Conservation (phyloP, 2,888 invertebrate species). For the Zhuqinia jingwanae region DNA sequence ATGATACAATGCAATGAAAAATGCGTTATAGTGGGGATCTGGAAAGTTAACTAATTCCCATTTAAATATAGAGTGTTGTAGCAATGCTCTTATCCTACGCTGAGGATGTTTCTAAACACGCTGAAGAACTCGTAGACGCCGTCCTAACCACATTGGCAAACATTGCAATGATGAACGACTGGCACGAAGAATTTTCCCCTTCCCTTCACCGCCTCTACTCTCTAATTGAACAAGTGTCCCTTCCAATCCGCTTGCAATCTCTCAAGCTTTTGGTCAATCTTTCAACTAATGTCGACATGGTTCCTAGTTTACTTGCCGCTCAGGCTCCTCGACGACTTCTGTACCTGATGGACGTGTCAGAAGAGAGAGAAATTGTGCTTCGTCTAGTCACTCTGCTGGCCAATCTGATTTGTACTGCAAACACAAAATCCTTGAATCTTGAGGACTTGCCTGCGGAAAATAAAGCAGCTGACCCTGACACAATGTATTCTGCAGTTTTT, state of each 20-base stretch:
- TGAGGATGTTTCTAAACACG: slow-evolving; percentile 78
- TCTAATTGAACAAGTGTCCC: slow-evolving; percentile 81
- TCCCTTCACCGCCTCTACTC: slow-evolving; percentile 82
- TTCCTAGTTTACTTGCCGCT: slow-evolving; percentile 84
- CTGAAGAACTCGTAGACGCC: slow-evolving; percentile 81
- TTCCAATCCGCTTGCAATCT: slow-evolving; percentile 82
- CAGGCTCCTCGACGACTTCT: slow-evolving; percentile 83
- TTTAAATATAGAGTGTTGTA: slow-evolving; percentile 81
- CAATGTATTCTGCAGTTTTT: slow-evolving; percentile 82
- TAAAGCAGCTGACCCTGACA: slow-evolving; percentile 83
- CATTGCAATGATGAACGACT: slow-evolving; percentile 82
- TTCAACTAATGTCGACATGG: slow-evolving; percentile 84
- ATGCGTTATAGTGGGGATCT: no score
- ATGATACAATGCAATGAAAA: no score
- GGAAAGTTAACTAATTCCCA: background rate
- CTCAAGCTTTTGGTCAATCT: slow-evolving; percentile 84
- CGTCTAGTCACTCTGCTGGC: slow-evolving; percentile 83
- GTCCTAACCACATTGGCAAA: slow-evolving; percentile 83
- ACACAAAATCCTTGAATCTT: slow-evolving; percentile 81
- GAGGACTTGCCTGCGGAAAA: slow-evolving; percentile 82
- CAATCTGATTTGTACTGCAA: slow-evolving; percentile 82
- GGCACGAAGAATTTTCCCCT: slow-evolving; percentile 83
- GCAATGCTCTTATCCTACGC: slow-evolving; percentile 82
- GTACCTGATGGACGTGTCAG: slow-evolving; percentile 82
- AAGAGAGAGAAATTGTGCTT: slow-evolving; percentile 81